Percentiles rank a stretch among this genome's conserved stretches.
Evolutionary conservation across 2,888 invertebrate genomes (phyloP).

Genomic region (Dione juno): DNA sequence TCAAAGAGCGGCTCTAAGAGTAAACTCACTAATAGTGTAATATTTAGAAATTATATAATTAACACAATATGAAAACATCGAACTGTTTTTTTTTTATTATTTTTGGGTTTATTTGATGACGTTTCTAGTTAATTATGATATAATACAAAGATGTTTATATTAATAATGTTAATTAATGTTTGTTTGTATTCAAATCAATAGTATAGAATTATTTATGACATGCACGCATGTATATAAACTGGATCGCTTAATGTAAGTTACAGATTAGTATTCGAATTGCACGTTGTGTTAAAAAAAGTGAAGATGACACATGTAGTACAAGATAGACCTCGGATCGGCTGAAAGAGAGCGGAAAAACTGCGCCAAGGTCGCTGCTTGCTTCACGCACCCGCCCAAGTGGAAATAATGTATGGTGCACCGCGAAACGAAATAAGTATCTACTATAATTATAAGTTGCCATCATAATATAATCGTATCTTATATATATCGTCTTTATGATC

Average conservation of each 20-base stretch:
- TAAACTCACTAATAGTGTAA: constrained; percentile 46
- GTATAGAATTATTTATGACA: neutral
- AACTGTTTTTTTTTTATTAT: constrained; percentile 32
- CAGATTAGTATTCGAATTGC: constrained; percentile 16
- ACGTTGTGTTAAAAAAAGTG: constrained; percentile 40
- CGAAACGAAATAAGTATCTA: constrained; percentile 39
- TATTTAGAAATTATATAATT: constrained; percentile 44
- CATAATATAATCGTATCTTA: constrained; percentile 12
- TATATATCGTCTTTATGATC: neutral
- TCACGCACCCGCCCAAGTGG: constrained; percentile 71
- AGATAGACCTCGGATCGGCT: constrained; percentile 67
- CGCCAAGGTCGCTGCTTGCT: constrained; percentile 79
- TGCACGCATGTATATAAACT: neutral
- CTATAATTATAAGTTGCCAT: constrained; percentile 22
- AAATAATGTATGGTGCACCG: constrained; percentile 54
- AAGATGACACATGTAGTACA: constrained; percentile 50
- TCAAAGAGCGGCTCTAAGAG: constrained; percentile 46
- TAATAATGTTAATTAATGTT: too few species aligned
- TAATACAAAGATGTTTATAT: neutral
- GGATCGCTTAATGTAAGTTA: neutral
- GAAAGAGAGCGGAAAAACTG: constrained; percentile 82
- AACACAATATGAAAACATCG: constrained; percentile 43
- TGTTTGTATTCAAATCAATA: neutral
- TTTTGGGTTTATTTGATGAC: constrained; percentile 30
- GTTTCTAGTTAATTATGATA: neutral